Conservation (phyloP, 2,113 vertebrate species). For the Athene cunicularia region DNA sequence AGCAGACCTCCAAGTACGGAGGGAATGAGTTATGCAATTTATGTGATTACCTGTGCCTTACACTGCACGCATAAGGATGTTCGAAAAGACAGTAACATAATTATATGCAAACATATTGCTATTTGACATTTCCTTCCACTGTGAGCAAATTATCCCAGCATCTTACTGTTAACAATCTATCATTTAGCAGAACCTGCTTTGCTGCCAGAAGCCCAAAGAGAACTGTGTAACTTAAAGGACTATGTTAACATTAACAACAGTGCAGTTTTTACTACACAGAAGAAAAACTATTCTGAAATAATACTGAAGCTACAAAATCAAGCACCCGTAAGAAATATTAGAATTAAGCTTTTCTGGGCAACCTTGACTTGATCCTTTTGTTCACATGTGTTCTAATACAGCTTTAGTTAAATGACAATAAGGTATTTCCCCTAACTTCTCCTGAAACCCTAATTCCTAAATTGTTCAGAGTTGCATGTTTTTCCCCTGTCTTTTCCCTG, state of each 20-base stretch:
- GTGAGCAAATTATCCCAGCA: neutral
- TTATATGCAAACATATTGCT: neutral
- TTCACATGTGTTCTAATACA: neutral
- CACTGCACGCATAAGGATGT: neutral
- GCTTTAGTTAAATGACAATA: neutral
- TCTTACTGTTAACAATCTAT: neutral
- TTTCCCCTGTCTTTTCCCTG: neutral
- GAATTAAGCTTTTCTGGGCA: neutral
- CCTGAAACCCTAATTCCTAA: neutral
- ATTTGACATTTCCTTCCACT: constrained; percentile 4
- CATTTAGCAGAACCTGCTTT: neutral
- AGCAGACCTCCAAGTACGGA: neutral
- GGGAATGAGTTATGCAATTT: neutral
- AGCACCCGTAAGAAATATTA: neutral
- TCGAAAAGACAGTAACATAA: neutral
- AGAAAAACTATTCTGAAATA: neutral
- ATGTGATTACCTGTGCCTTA: neutral
- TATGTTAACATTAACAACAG: neutral
- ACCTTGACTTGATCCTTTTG: neutral
- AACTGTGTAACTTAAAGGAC: neutral
- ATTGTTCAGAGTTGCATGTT: neutral
- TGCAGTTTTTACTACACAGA: neutral
- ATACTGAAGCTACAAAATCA: neutral
- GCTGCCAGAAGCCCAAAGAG: neutral
- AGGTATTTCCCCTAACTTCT: neutral